Conservation (phyloP, 2,113 vertebrate species). For the Grantiella picta region DNA sequence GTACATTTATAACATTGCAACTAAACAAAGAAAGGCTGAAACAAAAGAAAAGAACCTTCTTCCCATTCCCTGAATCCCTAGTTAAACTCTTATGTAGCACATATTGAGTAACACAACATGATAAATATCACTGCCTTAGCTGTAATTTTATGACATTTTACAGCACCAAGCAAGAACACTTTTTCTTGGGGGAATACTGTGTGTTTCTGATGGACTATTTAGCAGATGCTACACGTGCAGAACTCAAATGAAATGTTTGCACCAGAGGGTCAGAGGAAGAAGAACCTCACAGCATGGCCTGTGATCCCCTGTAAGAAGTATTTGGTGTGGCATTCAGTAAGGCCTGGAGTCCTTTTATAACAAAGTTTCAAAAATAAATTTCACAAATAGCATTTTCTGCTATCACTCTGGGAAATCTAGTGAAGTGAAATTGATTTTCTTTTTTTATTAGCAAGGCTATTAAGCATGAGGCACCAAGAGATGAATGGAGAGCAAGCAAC, state of each 20-base stretch:
- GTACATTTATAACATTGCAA: not conserved
- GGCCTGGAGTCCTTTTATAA: constrained; percentile 2
- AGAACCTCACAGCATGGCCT: not conserved
- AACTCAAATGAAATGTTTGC: not conserved
- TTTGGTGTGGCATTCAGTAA: not conserved
- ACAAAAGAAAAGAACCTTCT: not conserved
- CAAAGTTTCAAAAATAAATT: constrained; percentile 48
- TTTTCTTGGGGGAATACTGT: not conserved
- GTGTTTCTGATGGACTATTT: not conserved
- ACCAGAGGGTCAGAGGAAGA: not conserved
- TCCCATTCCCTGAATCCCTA: not conserved
- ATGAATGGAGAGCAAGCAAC: constrained; percentile 51
- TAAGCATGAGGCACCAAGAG: constrained; percentile 55
- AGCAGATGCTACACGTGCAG: not conserved
- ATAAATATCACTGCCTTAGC: not conserved
- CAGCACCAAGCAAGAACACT: not conserved
- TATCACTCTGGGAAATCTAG: constrained; percentile 60
- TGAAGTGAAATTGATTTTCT: constrained; percentile 71
- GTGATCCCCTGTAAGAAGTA: not conserved
- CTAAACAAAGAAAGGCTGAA: not conserved
- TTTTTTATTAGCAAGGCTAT: constrained; percentile 67
- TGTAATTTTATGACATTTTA: not conserved
- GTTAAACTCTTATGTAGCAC: not conserved
- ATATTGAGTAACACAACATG: not conserved
- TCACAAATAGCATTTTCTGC: not conserved